These are phyloP conservation scores for Thymelicus acteon DNA, from an alignment of 2,888 invertebrate species.

Conservation along the genomic window DNA sequence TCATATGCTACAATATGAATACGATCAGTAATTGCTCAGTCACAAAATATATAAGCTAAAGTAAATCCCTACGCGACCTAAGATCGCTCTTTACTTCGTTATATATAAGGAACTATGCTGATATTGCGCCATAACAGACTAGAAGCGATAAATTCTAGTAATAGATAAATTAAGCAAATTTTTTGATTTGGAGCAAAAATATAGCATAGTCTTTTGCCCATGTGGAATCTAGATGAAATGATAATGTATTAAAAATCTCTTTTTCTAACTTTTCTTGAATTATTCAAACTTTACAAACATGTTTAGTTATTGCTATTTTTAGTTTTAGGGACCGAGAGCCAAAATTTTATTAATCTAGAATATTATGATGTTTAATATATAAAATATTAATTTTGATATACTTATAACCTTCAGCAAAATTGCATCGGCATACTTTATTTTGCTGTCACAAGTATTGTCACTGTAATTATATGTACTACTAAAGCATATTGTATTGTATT, in stretches of 20 bases:
- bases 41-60: conserved; percentile 34
- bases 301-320: too few relatives aligned
- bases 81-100: conserved; percentile 8
- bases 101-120: conserved; percentile 32
- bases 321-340: too few relatives aligned
- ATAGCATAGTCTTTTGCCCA: neutral
- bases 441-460: too few relatives aligned
- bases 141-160: conserved; percentile 1
- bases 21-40: conserved; percentile 18
- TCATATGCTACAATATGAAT: conserved; percentile 22
- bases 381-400: too few relatives aligned
- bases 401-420: too few relatives aligned
- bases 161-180: neutral
- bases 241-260: neutral
- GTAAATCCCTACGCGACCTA: conserved; percentile 16
- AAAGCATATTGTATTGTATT: too few relatives aligned
- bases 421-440: too few relatives aligned
- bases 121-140: conserved; percentile 25
- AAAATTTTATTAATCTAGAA: too few relatives aligned
- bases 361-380: too few relatives aligned
- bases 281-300: too few relatives aligned
- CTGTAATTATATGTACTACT: too few relatives aligned
- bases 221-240: neutral
- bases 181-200: neutral
- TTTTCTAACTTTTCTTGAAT: too few relatives aligned